phyloP scores from a whole-genome alignment of 2,888 invertebrate genomes.

The Nomada goodeniana region DNA sequence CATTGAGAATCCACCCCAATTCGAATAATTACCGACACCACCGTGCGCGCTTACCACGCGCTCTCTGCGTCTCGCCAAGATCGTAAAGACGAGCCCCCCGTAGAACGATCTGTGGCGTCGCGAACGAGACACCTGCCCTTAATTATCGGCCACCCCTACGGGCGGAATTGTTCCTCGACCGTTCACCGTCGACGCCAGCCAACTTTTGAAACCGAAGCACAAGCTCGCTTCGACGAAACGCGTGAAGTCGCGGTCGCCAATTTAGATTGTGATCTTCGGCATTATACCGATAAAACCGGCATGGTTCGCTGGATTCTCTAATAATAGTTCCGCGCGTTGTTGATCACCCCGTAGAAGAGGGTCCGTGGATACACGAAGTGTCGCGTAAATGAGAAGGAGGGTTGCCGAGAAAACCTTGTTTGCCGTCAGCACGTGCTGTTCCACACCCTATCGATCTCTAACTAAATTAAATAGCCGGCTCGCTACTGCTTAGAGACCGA shows the following conservation, averaged over 20 bases:
- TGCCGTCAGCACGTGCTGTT: constrained; percentile 61
- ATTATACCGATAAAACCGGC: constrained; percentile 47
- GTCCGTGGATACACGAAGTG: constrained; percentile 58
- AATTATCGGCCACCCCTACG: constrained; percentile 3
- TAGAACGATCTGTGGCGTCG: constrained; percentile 25
- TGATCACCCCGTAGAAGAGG: constrained; percentile 56
- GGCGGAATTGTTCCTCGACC: not conserved
- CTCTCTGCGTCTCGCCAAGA: not conserved
- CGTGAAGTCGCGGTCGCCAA: constrained; percentile 32
- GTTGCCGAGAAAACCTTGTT: constrained; percentile 60
- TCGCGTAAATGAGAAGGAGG: constrained; percentile 60
- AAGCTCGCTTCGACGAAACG: not conserved
- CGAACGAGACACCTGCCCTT: not conserved
- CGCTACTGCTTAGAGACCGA: constrained; percentile 43
- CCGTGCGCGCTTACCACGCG: no score
- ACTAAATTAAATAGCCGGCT: constrained; percentile 65
- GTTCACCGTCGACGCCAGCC: not conserved
- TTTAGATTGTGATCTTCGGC: constrained; percentile 52
- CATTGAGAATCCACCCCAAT: not conserved
- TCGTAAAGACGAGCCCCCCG: not conserved
- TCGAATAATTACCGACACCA: not conserved
- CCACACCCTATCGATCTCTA: constrained; percentile 59
- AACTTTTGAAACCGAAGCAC: constrained; percentile 5
- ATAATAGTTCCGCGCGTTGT: constrained; percentile 67
- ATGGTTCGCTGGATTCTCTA: constrained; percentile 58